Evolutionary conservation across 2,113 vertebrate species (phyloP), one percentile per base, ranked within the genome.

Genomic region (Oreochromis aureus): DNA sequence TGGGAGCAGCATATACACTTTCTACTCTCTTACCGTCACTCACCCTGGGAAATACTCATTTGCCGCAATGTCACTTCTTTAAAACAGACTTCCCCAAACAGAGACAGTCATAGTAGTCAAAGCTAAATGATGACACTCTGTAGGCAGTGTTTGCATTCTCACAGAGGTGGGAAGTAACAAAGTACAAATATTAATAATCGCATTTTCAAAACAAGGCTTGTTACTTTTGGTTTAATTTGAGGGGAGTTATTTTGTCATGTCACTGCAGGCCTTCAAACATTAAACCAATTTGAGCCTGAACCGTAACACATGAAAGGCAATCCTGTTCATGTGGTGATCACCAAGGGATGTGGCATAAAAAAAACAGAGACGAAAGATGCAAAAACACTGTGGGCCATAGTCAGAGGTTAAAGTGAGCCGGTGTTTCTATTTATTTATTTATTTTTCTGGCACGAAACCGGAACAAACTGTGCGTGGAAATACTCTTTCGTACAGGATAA

Each of bases 391-490:
- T 63, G 30, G 13, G 34, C 11, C 19, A 66, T 39, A 66, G 2
- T 66, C 61, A 66, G 61, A 22, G 19, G 19, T 22, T 39, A 66
- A 66, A 22, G 61, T 66, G 19, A 27, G 55, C 22, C 22, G 7
- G 55, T 58, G 22, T 27, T 58, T 58, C 12, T 58, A 58, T 27
- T 13, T 22, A 3, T 54, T 54, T 27, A 1, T 54, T 54, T 27
- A 1, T 66, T 39, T 66, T 36, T 66, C 13, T 39, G 61, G 11
- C 61, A 66, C 34, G 39, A 66, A 4, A 39, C 34, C 13, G 34
- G 19, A 66, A 2, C 6, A 5, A 66, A 39, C 61, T 66, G 3
- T 13, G 34, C 1, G 0, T 0, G 10, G 61, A 66, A 22, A 66
- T 39, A 22, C 11, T 39, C 61, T 66, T 39, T 66, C 19, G 3